Base-by-base conservation (phyloP, 2,113 vertebrate genomes). In the Hucho hucho region DNA sequence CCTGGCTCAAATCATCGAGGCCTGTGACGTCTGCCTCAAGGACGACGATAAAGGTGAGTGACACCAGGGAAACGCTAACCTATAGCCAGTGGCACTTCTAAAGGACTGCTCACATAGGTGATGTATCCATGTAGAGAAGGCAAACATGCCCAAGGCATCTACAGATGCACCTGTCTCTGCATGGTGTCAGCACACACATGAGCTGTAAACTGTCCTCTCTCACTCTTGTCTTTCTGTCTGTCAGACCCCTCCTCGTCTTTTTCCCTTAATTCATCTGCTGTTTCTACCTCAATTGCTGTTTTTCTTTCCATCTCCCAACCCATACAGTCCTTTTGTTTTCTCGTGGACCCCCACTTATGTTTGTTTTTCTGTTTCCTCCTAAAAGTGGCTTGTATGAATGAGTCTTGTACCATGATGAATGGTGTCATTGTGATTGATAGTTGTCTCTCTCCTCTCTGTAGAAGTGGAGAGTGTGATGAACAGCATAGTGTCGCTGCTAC, bases 401-500 rank as follows among this genome's bases (percentile, higher is more conserved):
- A 16, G 14, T 18, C 3, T 13, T 53, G 14, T 5, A 14, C 18
- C 2, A 61, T 22, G n/a, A 56, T 56, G 53, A 18, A 56, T 6
- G 20, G 53, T 18, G 18, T 56, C 53, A 56, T 56, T 56, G 53
- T 56, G 53, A 56, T 20, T 56, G 18, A 56, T 56, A 6, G 53
- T 56, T 56, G 13, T 14, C 13, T 56, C 53, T 76, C 43, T 49
- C 43, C 76, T 22, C 46, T 76, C 24, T 87, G 70, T 88, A 98
- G 97, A 98, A 92, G 96, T 98, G 14, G 96, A 98, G 93, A 98
- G 97, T 1, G 95, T 97, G 80, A 98, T 99, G 98, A 99, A 98
- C 93, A 98, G 97, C 6, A 96, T 99, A 2, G 97, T 98, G 9
- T 99, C 97, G 49, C 91, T 98, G 81, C 91, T 99, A 46, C 91